A percentile compares a stretch with the other conserved stretches of the same genome.
Evolutionary conservation across 2,113 vertebrate species (phyloP).

Genomic region (Ammospiza nelsoni): DNA sequence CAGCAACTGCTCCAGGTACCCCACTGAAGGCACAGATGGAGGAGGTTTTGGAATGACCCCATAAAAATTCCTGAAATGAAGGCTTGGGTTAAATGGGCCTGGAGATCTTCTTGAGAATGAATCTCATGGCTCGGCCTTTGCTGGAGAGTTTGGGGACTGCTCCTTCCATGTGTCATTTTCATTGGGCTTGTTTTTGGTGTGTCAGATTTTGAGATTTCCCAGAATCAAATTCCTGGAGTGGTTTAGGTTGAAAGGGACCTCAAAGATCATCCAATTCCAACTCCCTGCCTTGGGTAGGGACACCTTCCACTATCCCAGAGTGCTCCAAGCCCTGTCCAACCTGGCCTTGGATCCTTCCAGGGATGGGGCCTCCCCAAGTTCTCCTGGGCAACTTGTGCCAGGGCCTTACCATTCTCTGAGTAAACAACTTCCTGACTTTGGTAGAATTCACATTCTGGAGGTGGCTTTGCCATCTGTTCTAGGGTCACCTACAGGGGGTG

Average conservation of each 20-base stretch:
- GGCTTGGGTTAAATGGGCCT: background rate
- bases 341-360: background rate
- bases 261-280: background rate
- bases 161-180: background rate
- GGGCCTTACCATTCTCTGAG: background rate
- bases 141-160: background rate
- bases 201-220: background rate
- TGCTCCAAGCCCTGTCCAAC: background rate
- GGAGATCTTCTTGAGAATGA: background rate
- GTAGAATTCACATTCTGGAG: background rate
- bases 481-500: background rate
- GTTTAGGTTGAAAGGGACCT: background rate
- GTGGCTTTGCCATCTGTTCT: background rate
- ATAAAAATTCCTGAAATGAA: background rate
- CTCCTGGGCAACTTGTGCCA: background rate
- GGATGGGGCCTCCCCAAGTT: background rate
- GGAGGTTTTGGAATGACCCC: background rate
- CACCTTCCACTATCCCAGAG: background rate
- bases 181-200: rapidly evolving
- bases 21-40: background rate
- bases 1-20: background rate
- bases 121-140: background rate
- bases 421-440: background rate
- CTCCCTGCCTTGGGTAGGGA: no score
- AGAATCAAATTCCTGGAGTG: background rate